phyloP scores from a whole-genome alignment of 2,888 invertebrate genomes.

The Patella depressa region DNA sequence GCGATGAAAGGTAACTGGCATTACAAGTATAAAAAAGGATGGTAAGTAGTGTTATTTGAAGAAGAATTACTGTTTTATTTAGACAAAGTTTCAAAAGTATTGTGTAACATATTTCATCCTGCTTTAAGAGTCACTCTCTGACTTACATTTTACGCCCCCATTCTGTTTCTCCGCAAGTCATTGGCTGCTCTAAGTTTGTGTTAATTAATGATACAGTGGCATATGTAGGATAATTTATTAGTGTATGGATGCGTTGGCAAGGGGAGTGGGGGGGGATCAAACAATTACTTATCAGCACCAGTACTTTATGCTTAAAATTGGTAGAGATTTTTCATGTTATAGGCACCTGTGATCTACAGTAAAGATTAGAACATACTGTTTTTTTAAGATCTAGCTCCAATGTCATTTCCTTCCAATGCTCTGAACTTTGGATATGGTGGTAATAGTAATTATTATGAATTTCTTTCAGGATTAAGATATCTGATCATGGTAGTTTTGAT shows the following conservation, averaged over 20 bases:
- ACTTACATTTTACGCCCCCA: no score
- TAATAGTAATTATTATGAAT: no score
- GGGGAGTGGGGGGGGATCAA: no score
- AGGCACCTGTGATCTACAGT: no score
- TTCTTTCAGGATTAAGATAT: slow-evolving; percentile 30
- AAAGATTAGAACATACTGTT: not conserved
- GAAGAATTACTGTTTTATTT: not conserved
- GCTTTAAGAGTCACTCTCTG: not conserved
- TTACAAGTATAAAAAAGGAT: slow-evolving; percentile 31
- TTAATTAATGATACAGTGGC: no score
- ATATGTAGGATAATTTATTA: no score
- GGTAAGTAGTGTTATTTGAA: slow-evolving; percentile 15
- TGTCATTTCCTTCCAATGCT: not conserved
- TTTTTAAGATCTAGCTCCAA: not conserved
- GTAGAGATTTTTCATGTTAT: no score
- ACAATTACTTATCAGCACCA: no score
- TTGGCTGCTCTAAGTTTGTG: no score
- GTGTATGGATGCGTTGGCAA: no score
- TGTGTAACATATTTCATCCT: not conserved
- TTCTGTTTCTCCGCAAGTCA: no score
- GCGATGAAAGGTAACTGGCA: slow-evolving; percentile 30
- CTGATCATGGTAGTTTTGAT: slow-evolving; percentile 30
- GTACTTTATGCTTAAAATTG: no score
- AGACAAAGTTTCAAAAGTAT: not conserved
- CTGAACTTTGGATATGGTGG: not conserved